Evolutionary conservation across 2,797 vertebrate genomes (phyloP).

Genomic region (Sylvilagus floridanus): DNA sequence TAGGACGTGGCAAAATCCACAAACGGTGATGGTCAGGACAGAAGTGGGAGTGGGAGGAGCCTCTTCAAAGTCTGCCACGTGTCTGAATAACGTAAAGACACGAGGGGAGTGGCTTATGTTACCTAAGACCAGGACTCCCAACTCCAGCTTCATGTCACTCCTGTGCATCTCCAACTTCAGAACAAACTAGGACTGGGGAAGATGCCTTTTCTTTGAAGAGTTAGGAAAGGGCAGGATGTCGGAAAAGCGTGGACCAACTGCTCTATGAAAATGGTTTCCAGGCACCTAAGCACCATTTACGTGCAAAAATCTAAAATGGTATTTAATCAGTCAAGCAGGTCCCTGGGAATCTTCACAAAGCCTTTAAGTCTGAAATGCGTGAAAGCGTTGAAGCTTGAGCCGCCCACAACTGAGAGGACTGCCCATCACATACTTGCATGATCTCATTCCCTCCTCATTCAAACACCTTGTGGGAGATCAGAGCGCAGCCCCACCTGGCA

Average conservation of each 20-base stretch:
- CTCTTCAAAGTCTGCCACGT: neutral
- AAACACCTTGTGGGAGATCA: neutral
- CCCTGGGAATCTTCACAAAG: neutral
- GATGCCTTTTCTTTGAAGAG: neutral
- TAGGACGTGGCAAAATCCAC: neutral
- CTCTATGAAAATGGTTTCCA: neutral
- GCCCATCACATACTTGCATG: fast-evolving
- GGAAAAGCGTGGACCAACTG: neutral
- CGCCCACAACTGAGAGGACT: neutral
- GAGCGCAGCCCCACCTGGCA: neutral
- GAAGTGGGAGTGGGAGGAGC: neutral
- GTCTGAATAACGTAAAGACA: neutral
- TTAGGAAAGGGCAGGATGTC: neutral
- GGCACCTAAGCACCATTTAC: neutral
- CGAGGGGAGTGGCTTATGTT: neutral
- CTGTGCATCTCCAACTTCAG: neutral
- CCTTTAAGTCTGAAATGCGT: neutral
- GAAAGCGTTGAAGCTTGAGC: neutral
- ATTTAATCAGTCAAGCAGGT: neutral
- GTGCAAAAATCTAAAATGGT: neutral
- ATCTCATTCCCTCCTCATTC: neutral
- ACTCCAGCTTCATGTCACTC: neutral
- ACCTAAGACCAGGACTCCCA: neutral
- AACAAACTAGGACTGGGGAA: neutral
- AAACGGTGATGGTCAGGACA: neutral